These are phyloP conservation scores for Ptycholaimellus sp. DNA, from an alignment of 2,888 invertebrate species.

Conservation along the genomic window DNA sequence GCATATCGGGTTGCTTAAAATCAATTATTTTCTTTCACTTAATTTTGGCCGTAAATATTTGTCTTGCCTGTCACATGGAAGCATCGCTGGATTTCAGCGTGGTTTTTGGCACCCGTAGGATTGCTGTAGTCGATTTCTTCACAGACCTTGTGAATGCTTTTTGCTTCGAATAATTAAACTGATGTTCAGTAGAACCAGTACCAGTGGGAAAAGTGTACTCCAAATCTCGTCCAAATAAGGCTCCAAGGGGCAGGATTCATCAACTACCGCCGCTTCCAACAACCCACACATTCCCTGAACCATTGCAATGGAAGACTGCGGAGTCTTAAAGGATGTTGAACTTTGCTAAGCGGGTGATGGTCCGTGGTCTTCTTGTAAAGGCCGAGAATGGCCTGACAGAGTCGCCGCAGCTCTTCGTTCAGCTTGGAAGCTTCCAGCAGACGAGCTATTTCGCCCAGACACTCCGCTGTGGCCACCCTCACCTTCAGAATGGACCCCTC, in stretches of 20 bases:
- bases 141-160: too few species aligned
- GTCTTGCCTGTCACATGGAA: constrained; percentile 32
- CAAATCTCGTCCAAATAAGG: constrained; percentile 32
- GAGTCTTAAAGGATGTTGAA: too few species aligned
- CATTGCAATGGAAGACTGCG: too few species aligned
- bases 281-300: constrained; percentile 34
- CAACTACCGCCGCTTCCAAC: constrained; percentile 45
- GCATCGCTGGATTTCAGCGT: constrained; percentile 52
- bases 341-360: constrained; percentile 50
- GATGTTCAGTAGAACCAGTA: too few species aligned
- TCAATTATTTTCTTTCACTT: not conserved
- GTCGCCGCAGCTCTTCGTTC: constrained; percentile 47
- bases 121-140: constrained; percentile 10
- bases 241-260: constrained; percentile 44
- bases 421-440: constrained; percentile 44
- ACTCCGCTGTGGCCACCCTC: constrained; percentile 52
- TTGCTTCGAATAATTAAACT: too few species aligned
- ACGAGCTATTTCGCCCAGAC: constrained; percentile 57
- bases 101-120: constrained; percentile 55
- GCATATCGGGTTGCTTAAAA: constrained; percentile 18
- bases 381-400: constrained; percentile 51
- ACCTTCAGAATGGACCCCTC: constrained; percentile 38
- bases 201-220: constrained; percentile 30
- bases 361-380: constrained; percentile 45
- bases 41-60: not conserved